phyloP scores from a whole-genome alignment of 1,140 invertebrate species.

The Aphelinus atriplicis region DNA sequence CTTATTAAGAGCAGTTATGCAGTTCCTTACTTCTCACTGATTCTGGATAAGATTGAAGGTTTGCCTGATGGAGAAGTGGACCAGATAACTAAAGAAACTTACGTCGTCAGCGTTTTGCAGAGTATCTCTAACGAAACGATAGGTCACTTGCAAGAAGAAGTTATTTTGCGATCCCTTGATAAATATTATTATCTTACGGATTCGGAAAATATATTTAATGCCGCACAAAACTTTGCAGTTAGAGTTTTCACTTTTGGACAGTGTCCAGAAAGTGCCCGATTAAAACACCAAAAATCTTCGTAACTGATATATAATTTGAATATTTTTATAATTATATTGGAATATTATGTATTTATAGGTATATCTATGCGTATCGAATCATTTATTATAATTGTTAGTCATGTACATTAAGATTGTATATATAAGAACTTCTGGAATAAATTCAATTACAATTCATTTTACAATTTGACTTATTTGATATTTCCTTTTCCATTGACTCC shows the following conservation, averaged over 20 bases:
- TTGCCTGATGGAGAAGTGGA: not conserved
- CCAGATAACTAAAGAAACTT: not conserved
- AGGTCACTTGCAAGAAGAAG: not conserved
- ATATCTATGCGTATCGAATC: not conserved
- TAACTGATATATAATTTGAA: too few species aligned
- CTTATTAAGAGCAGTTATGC: not conserved
- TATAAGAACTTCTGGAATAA: too few species aligned
- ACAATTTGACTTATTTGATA: too few species aligned
- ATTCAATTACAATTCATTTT: too few species aligned
- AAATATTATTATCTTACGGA: not conserved
- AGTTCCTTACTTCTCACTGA: not conserved
- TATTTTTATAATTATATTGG: too few species aligned
- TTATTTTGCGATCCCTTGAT: not conserved
- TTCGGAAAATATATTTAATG: not conserved
- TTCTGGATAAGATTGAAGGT: slow-evolving; percentile 3
- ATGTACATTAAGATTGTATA: too few species aligned
- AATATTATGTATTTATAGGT: not conserved
- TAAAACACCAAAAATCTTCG: too few species aligned
- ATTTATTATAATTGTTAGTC: too few species aligned
- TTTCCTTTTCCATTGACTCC: too few species aligned
- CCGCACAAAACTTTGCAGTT: not conserved
- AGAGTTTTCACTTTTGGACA: not conserved
- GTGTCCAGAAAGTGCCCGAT: too few species aligned
- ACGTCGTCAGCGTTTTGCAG: not conserved
- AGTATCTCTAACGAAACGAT: not conserved